A percentile compares a stretch with the other conserved stretches of the same genome.
Evolutionary conservation across 1,140 invertebrate species (phyloP).

Genomic region (Drosophila mayri): DNA sequence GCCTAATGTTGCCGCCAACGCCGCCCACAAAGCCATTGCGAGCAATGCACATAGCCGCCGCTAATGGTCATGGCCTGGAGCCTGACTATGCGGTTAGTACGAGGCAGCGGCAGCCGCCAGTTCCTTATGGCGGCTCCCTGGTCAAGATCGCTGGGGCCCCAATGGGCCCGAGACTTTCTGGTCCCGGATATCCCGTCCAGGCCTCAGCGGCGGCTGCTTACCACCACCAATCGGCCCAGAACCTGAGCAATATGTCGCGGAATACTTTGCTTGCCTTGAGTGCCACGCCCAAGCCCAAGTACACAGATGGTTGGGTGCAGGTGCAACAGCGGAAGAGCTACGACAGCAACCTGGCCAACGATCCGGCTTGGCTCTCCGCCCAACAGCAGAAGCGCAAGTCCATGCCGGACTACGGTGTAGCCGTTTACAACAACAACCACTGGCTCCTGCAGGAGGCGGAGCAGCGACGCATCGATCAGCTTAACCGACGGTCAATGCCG

Average conservation of each 20-base stretch:
- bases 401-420: constrained; percentile 86
- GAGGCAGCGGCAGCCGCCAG: constrained; percentile 52
- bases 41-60: constrained; percentile 69
- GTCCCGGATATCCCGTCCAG: constrained; percentile 31
- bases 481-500: constrained; percentile 64
- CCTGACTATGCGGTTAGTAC: constrained; percentile 63
- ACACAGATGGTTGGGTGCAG: constrained; percentile 86
- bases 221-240: constrained; percentile 77
- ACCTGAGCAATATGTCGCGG: constrained; percentile 88
- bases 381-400: constrained; percentile 88
- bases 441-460: constrained; percentile 97
- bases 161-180: constrained; percentile 16
- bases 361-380: constrained; percentile 86
- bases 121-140: constrained; percentile 68
- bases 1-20: constrained; percentile 69
- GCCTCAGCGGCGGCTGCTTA: constrained; percentile 54
- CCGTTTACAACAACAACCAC: constrained; percentile 89
- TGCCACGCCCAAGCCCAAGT: constrained; percentile 90
- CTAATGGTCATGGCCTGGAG: constrained; percentile 56
- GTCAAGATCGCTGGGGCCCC: constrained; percentile 71
- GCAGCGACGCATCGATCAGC: constrained; percentile 88
- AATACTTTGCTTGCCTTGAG: constrained; percentile 92
- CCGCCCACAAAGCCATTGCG: constrained; percentile 83
- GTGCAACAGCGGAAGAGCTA: constrained; percentile 69
- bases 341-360: constrained; percentile 62